Percentiles rank a stretch among this genome's conserved stretches.
Evolutionary conservation across 2,113 vertebrate species (phyloP).

Genomic region (Pelusios castaneus): DNA sequence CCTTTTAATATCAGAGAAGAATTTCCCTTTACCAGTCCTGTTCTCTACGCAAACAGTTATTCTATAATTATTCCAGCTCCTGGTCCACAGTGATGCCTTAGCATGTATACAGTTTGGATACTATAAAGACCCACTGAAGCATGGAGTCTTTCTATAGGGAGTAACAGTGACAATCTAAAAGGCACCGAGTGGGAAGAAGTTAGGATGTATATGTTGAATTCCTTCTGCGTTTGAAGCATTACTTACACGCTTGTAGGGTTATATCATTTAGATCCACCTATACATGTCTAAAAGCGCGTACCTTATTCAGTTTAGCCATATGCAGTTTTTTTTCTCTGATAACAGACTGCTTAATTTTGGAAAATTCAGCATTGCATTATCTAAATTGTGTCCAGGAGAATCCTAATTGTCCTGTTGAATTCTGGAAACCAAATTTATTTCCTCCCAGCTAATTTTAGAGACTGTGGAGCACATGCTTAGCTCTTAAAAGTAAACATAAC

Average conservation of each 20-base stretch:
- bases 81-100: not conserved
- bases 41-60: not conserved
- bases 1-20: not conserved
- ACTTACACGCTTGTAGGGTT: not conserved
- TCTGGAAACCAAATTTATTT: constrained; percentile 17
- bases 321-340: constrained; percentile 30
- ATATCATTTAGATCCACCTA: not conserved
- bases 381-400: constrained; percentile 27
- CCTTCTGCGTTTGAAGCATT: not conserved
- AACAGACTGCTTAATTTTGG: constrained; percentile 42
- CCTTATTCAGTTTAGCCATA: not conserved
- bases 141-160: not conserved
- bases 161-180: not conserved
- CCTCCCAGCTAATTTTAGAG: constrained; percentile 38
- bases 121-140: not conserved
- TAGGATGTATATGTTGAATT: not conserved
- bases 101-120: not conserved
- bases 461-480: not conserved
- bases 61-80: not conserved
- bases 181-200: not conserved
- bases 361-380: constrained; percentile 55
- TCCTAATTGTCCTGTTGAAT: constrained; percentile 63
- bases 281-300: not conserved
- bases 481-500: not conserved
- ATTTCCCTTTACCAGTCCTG: not conserved